phyloP scores from a whole-genome alignment of 2,113 vertebrate genomes.

The Podarcis muralis region DNA sequence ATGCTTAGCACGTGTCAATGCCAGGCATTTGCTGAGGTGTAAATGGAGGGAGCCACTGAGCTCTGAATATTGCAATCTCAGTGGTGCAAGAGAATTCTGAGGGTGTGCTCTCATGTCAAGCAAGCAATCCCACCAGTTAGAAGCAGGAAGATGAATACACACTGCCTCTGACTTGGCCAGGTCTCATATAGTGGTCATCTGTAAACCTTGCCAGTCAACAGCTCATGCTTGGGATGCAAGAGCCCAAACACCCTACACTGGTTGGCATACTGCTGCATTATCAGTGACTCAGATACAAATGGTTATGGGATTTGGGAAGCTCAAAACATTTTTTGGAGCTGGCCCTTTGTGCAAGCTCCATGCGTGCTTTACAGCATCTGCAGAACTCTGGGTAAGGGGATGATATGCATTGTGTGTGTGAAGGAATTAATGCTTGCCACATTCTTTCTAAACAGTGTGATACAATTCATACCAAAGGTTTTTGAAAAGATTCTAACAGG shows the following conservation, averaged over 20 bases:
- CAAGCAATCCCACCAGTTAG: not conserved
- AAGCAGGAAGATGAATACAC: not conserved
- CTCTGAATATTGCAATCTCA: not conserved
- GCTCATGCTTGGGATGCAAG: not conserved
- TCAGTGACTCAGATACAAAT: not conserved
- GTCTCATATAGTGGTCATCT: not conserved
- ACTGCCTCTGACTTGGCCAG: not conserved
- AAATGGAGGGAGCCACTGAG: too few relatives aligned
- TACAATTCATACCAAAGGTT: not conserved
- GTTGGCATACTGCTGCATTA: not conserved
- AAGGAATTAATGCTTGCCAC: not conserved
- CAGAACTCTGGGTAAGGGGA: not conserved
- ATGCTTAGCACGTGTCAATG: not conserved
- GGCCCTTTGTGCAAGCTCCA: not conserved
- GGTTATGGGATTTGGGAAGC: not conserved
- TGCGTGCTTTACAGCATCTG: not conserved
- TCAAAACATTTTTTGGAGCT: not conserved
- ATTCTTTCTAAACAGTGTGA: not conserved
- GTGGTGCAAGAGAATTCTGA: not conserved
- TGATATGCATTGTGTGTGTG: not conserved
- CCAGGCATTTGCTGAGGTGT: not conserved
- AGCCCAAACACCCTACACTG: not conserved
- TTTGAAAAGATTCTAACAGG: constrained; percentile 33
- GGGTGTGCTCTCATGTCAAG: not conserved
- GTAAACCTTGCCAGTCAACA: not conserved